Evolutionary conservation across 2,113 vertebrate species (phyloP).

Genomic region (Eublepharis macularius): DNA sequence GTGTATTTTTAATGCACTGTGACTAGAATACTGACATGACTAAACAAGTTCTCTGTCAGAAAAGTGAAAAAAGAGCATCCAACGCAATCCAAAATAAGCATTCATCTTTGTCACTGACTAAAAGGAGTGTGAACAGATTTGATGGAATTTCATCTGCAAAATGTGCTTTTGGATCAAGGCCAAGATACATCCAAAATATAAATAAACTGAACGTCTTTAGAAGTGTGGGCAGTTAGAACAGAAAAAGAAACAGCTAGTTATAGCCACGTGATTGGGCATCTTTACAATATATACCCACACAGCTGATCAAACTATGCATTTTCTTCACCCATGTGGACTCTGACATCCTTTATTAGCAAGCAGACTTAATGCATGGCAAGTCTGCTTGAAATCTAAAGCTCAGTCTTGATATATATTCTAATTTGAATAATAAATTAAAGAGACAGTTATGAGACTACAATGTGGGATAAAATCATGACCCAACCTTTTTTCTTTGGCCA

Average conservation of each 20-base stretch:
- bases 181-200: slow-evolving; percentile 21
- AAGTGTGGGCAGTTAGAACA: slow-evolving; percentile 46
- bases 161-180: slow-evolving; percentile 43
- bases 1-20: slow-evolving; percentile 26
- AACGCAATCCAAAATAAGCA: slow-evolving; percentile 39
- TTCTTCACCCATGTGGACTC: slow-evolving; percentile 25
- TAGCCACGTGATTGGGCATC: slow-evolving; percentile 20
- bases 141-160: slow-evolving; percentile 53
- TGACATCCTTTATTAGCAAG: background rate
- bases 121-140: slow-evolving; percentile 42
- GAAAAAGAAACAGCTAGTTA: slow-evolving; percentile 36
- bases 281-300: slow-evolving; percentile 16
- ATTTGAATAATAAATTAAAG: background rate
- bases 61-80: slow-evolving; percentile 41
- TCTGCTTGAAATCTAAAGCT: background rate
- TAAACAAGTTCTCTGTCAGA: slow-evolving; percentile 35
- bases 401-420: background rate
- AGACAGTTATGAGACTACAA: background rate
- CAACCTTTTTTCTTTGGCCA: background rate
- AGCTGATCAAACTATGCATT: slow-evolving; percentile 36
- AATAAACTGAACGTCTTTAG: slow-evolving; percentile 46
- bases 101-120: slow-evolving; percentile 28
- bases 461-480: background rate
- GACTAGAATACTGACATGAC: slow-evolving; percentile 10
- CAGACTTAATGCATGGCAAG: background rate